These are phyloP conservation scores for Nemapogon koenigi DNA, from an alignment of 2,888 invertebrate genomes.

Conservation along the genomic window DNA sequence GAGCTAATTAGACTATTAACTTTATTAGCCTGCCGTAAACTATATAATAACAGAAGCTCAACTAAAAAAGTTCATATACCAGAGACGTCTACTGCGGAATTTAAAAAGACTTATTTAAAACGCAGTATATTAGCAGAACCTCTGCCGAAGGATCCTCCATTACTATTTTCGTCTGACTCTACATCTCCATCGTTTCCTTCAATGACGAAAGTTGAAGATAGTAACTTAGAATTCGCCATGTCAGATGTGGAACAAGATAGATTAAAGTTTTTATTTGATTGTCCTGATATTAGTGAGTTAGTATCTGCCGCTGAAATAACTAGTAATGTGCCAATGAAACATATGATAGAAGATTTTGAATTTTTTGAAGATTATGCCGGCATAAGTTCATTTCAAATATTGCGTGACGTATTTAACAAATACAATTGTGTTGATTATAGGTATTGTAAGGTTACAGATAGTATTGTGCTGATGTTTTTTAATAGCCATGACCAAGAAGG, in stretches of 20 bases:
- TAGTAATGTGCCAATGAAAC: conserved; percentile 29
- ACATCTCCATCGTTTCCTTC: conserved; percentile 29
- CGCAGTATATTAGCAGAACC: conserved; percentile 45
- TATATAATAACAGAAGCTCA: conserved; percentile 48
- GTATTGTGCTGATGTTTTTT: conserved; percentile 45
- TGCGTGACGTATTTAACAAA: conserved; percentile 38
- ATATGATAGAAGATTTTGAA: conserved; percentile 46
- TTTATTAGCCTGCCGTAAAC: conserved; percentile 43
- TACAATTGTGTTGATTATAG: conserved; percentile 54
- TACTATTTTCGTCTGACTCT: conserved; percentile 17
- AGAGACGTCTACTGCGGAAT: conserved; percentile 32
- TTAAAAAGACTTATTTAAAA: conserved; percentile 46
- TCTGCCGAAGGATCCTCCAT: conserved; percentile 15
- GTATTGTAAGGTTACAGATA: conserved; percentile 51
- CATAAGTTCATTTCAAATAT: conserved; percentile 34
- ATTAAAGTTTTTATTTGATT: conserved; percentile 44
- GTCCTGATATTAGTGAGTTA: conserved; percentile 49
- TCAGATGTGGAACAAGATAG: conserved; percentile 24
- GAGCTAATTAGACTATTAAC: conserved; percentile 42
- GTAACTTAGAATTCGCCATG: too few relatives aligned
- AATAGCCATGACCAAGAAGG: conserved; percentile 46
- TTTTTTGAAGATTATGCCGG: conserved; percentile 47
- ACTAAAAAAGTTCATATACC: conserved; percentile 32
- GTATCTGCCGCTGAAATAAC: conserved; percentile 46
- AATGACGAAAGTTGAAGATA: conserved; percentile 29